These are phyloP conservation scores for Anodontia alba DNA, from an alignment of 2,888 invertebrate species.

Conservation along the genomic window DNA sequence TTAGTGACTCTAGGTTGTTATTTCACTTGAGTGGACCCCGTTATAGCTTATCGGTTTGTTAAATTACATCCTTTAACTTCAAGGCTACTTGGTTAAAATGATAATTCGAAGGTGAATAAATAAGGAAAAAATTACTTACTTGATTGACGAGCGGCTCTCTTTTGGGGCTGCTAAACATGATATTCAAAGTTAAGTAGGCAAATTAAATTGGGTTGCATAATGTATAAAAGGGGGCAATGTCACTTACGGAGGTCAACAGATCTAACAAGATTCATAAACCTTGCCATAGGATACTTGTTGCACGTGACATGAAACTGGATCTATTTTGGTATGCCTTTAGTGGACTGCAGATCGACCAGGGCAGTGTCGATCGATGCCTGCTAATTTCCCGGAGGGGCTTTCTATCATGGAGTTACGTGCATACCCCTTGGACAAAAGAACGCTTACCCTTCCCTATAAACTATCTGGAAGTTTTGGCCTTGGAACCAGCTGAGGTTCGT, in stretches of 20 bases:
- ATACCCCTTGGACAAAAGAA: neutral
- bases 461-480: too few species aligned
- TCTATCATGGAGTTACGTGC: slow-evolving; percentile 21
- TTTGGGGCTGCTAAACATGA: slow-evolving; percentile 24
- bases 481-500: neutral
- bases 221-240: slow-evolving; percentile 24
- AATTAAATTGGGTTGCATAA: slow-evolving; percentile 24
- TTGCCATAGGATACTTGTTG: slow-evolving; percentile 18
- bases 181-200: slow-evolving; percentile 28
- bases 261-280: neutral
- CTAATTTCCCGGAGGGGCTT: slow-evolving; percentile 15
- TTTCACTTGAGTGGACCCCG: slow-evolving; percentile 29
- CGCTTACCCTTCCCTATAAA: too few species aligned
- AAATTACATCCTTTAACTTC: too few species aligned
- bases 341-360: slow-evolving; percentile 17
- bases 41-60: too few species aligned
- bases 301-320: slow-evolving; percentile 24
- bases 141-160: slow-evolving; percentile 27
- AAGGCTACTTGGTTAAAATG: slow-evolving; percentile 36
- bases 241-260: slow-evolving; percentile 17
- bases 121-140: slow-evolving; percentile 19
- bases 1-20: slow-evolving; percentile 28
- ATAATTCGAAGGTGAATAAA: slow-evolving; percentile 14
- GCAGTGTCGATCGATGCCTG: slow-evolving; percentile 26
- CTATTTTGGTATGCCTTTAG: slow-evolving; percentile 20